These are phyloP conservation scores for Cryptomyrus ogoouensis DNA, from an alignment of 2,113 vertebrate genomes.

Conservation along the genomic window DNA sequence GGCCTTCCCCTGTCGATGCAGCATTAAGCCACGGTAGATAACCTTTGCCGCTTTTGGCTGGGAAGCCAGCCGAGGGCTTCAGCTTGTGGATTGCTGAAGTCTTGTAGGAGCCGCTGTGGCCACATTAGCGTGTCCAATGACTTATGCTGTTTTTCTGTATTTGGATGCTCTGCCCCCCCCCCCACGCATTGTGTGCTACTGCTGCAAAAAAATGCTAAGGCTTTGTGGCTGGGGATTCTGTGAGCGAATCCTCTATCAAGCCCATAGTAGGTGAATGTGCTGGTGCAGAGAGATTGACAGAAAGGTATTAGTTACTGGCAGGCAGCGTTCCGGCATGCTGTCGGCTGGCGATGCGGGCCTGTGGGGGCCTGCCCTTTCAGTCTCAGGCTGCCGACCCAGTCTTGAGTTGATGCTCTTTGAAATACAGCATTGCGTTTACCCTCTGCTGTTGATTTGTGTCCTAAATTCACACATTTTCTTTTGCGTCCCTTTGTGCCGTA, in stretches of 20 bases:
- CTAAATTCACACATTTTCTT: neutral
- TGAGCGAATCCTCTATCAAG: slow-evolving; percentile 6
- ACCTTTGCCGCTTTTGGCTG: slow-evolving; percentile 30
- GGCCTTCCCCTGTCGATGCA: slow-evolving; percentile 17
- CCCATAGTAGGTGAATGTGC: neutral
- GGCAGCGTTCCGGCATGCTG: slow-evolving; percentile 51
- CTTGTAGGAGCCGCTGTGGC: neutral
- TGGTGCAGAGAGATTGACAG: slow-evolving; percentile 36
- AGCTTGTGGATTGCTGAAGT: neutral
- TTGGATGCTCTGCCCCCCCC: neutral
- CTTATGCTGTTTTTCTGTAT: neutral
- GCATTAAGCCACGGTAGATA: slow-evolving; percentile 38
- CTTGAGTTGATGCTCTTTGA: slow-evolving; percentile 27
- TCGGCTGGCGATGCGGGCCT: slow-evolving; percentile 46
- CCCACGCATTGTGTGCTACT: neutral
- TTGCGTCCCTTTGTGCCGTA: neutral
- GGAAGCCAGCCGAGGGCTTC: neutral
- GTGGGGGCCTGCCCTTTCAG: slow-evolving; percentile 49
- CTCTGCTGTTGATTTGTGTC: slow-evolving; percentile 28
- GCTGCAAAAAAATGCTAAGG: no score
- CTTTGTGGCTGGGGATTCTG: neutral
- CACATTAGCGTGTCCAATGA: neutral
- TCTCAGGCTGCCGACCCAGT: neutral
- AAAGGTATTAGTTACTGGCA: slow-evolving; percentile 41
- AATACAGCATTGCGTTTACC: neutral